Evolutionary conservation across 1,140 invertebrate genomes (phyloP), one percentile per base, ranked within the genome.

Genomic region (Drosophila pseudoananassae): DNA sequence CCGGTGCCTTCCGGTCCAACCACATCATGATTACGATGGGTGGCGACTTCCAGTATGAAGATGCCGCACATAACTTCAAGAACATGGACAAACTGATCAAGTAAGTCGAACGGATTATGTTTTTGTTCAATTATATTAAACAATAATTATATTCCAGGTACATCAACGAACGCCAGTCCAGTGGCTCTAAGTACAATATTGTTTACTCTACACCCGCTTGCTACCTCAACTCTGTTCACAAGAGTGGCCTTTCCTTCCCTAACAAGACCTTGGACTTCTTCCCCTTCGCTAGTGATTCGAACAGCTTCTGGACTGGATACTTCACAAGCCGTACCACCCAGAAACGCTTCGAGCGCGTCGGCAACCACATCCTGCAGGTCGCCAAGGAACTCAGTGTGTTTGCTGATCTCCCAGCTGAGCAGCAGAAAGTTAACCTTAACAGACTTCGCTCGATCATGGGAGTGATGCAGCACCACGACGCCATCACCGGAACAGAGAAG

Each of bases 261-360:
- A 94, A 93, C 0, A 97, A 97, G 78, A 92, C 92, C 4, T 95
- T 97, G 76, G 97, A 98, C 80, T 99, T 98, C 92, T 98, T 98
- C 79, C 98, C 98, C 0, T 99, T 99, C 92, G 95, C 97, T 0
- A 96, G 95, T 64, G 94, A 96, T 77, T 93, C 94, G 2, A 95
- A 98, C 78, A 93, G 95, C 0, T 98, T 95, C 91, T 99, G 98
- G 98, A 98, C 97, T 0, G 98, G 98, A 0, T 99, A 98, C 91
- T 99, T 97, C 87, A 97, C 97, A 0, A 99, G 98, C 0, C 93
- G 97, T 61, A 95, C 97, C 3, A 95, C 97, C 0, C 93, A 97
- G 0, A 98, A 98, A 81, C 94, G 94, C 38, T 96, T 94, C 81
- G 96, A 97, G 76, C 92, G 97, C 46, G 91, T 95, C 60, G 95